Base-by-base conservation (phyloP, 1,140 invertebrate genomes). In the Cotesia glomerata region DNA sequence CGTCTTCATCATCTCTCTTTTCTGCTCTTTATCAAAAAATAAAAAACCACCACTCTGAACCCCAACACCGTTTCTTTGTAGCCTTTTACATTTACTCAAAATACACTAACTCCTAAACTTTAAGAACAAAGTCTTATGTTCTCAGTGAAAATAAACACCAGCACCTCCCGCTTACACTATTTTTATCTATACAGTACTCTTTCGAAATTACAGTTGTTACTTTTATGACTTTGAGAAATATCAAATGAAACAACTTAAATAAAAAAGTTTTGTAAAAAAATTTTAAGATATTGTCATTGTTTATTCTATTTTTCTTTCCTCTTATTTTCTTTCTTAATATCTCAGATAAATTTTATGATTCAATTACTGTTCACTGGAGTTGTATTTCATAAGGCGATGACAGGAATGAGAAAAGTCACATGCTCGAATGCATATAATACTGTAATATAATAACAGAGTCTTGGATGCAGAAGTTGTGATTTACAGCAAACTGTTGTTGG, bases 1-100 rank as follows among this genome's bases (percentile, higher is more conserved):
- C 66, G 66, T 68, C 63, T 68, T 36, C 52, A 56, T 58, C 54
- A 56, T 32, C 14, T 58, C 52, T 16, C 63, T 45, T 68, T 68
- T 52, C 18, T 18, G 49, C 35, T 45, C 39, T 45, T 45, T 45
- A 45, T 45, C 39, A 45, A 45, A 45, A 45, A 45, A 8, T 45
- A 45, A 45, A 45, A 45, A 45, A 45, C 4, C 39, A 16, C 66
- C 39, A 35, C 9, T n/a, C 34, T 11, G 52, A 34, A 18, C 49
- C 45, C 2, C 32, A 32, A 67, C 11, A 45, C 26, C 34, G 49
- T 58, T 26, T 63, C 66, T 68, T 68, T 68, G 66, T 68, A 39
- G 54, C 52, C 39, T 68, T 68, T 68, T 9, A 14, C 66, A 54
- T 54, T 58, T 45, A 45, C 39, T 58, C 56, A 58, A 58, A 58